phyloP scores from a whole-genome alignment of 2,113 vertebrate species.

The Ailurus styani region DNA sequence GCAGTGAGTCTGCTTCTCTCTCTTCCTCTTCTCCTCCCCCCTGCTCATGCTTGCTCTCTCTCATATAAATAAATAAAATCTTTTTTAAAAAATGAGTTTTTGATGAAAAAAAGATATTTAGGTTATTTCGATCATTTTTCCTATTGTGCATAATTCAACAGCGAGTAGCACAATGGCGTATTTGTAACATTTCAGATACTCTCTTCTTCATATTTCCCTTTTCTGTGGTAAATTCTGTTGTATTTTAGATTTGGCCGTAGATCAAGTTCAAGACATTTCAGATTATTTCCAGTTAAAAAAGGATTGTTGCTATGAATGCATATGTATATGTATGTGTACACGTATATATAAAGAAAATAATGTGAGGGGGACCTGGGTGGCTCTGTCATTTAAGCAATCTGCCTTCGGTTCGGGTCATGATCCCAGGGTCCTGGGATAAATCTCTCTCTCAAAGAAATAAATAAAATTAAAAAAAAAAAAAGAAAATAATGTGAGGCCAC shows the following conservation, averaged over 20 bases:
- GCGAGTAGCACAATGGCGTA: background rate
- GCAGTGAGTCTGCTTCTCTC: no score
- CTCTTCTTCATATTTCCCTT: background rate
- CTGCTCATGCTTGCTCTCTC: no score
- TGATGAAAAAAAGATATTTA: background rate
- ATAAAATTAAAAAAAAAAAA: no score
- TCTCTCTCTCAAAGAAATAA: no score
- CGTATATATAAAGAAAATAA: background rate
- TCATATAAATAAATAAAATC: no score
- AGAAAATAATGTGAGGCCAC: background rate
- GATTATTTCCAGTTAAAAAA: background rate
- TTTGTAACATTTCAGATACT: background rate
- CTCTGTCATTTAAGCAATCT: no score
- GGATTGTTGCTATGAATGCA: background rate
- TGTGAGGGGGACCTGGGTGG: no score
- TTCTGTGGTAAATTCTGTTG: background rate
- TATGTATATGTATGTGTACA: background rate
- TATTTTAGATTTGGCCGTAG: background rate
- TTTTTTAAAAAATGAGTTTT: background rate
- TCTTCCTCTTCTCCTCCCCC: no score
- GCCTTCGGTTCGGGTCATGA: no score
- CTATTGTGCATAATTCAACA: background rate
- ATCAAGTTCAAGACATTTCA: background rate
- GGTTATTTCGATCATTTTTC: background rate
- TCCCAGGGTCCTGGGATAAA: no score